These are phyloP conservation scores for Scaptomyza graminum DNA, from an alignment of 1,140 invertebrate genomes.

Conservation along the genomic window DNA sequence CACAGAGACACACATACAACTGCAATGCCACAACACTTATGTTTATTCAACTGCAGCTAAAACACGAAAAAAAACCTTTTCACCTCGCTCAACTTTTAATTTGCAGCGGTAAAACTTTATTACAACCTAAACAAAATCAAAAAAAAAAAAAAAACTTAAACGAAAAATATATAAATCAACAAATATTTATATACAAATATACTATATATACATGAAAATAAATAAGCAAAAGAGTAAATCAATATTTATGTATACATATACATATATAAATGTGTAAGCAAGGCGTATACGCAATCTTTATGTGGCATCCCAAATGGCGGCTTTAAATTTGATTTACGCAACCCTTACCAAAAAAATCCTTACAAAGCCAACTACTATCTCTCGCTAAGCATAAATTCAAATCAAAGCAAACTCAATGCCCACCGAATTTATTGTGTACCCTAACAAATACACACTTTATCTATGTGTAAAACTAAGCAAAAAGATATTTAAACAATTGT, in stretches of 20 bases:
- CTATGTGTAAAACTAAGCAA: constrained; percentile 16
- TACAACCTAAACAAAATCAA: constrained; percentile 9
- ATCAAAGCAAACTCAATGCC: constrained; percentile 73
- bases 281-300: constrained; percentile 51
- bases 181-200: constrained; percentile 19
- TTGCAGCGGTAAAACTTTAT: constrained; percentile 46
- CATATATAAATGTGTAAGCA: constrained; percentile 24
- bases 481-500: constrained; percentile 18
- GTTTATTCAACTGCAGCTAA: constrained; percentile 26
- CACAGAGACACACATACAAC: not conserved
- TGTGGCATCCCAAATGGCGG: constrained; percentile 30
- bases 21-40: constrained; percentile 11
- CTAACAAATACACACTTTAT: not conserved
- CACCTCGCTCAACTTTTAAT: constrained; percentile 62
- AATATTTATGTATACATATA: constrained; percentile 6
- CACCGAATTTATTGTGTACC: constrained; percentile 74
- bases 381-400: constrained; percentile 47
- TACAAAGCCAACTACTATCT: no score
- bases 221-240: constrained; percentile 2
- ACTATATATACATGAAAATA: not conserved
- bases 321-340: constrained; percentile 48
- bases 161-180: constrained; percentile 6
- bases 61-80: constrained; percentile 33
- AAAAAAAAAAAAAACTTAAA: constrained; percentile 8
- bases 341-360: not conserved